Percentiles rank a stretch among this genome's conserved stretches.
Evolutionary conservation across 2,797 vertebrate genomes (phyloP).

Genomic region (Acrocephalus scirpaceus): DNA sequence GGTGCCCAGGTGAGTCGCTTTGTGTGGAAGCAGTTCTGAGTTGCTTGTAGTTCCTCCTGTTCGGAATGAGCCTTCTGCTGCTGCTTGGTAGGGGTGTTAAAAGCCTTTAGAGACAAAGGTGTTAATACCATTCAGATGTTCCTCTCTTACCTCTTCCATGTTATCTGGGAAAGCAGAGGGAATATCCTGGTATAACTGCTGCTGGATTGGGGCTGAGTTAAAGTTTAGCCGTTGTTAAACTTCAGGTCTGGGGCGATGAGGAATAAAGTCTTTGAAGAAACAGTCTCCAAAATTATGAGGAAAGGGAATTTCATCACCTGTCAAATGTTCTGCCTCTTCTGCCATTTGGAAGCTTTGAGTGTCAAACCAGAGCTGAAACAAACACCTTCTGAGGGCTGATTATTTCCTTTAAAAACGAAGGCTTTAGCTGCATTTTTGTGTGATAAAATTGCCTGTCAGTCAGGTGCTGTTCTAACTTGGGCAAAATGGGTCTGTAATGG

Average conservation of each 20-base stretch:
- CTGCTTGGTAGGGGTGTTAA: background rate
- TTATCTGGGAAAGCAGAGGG: background rate
- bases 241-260: background rate
- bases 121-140: background rate
- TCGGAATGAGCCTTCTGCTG: background rate
- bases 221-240: background rate
- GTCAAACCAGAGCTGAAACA: background rate
- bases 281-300: background rate
- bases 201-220: background rate
- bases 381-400: background rate
- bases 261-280: background rate
- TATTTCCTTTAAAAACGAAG: background rate
- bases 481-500: background rate
- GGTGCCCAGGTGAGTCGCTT: constrained; percentile 83
- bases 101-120: background rate
- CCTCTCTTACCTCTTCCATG: background rate
- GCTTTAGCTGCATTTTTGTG: background rate
- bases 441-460: background rate
- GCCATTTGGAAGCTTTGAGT: background rate
- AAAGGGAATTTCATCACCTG: background rate
- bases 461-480: background rate
- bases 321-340: background rate
- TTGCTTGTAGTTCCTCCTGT: background rate
- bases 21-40: background rate
- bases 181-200: background rate